Percentiles rank a stretch among this genome's conserved stretches.
Evolutionary conservation across 2,888 invertebrate species (phyloP).

Genomic region (Heliothis peltigera): DNA sequence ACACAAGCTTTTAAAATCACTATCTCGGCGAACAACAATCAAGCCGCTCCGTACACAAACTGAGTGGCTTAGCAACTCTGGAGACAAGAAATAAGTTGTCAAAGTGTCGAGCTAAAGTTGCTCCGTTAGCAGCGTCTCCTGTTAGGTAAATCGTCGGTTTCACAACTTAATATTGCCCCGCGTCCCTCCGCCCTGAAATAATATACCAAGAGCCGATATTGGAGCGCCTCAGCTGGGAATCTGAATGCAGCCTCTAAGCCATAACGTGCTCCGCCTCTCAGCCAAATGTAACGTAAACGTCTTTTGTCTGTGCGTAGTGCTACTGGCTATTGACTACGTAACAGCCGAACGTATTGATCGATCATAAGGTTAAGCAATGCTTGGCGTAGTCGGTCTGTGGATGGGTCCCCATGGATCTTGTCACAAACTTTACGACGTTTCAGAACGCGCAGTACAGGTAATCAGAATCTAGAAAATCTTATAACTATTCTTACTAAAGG

Average conservation of each 20-base stretch:
- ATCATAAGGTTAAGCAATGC: too few relatives aligned
- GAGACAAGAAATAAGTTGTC: conserved; percentile 89
- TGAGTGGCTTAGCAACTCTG: conserved; percentile 83
- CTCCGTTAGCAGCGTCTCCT: conserved; percentile 84
- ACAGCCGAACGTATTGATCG: too few relatives aligned
- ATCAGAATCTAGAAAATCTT: too few relatives aligned
- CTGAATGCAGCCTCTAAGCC: conserved; percentile 78
- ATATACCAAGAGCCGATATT: conserved; percentile 85
- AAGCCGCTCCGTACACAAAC: conserved; percentile 81
- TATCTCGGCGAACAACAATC: conserved; percentile 77
- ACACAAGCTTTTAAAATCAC: conserved; percentile 64
- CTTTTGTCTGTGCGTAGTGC: conserved; percentile 81
- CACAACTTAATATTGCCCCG: conserved; percentile 86
- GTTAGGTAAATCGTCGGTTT: conserved; percentile 88
- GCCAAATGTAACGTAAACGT: conserved; percentile 82
- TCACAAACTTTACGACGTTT: too few relatives aligned
- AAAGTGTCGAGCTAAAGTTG: conserved; percentile 88
- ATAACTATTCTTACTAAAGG: too few relatives aligned
- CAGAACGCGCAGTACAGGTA: too few relatives aligned
- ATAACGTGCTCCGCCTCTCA: conserved; percentile 75
- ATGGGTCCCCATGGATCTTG: too few relatives aligned
- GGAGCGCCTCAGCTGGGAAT: conserved; percentile 79
- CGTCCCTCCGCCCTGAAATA: conserved; percentile 82
- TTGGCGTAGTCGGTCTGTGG: too few relatives aligned
- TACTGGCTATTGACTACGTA: conserved; percentile 49